These are phyloP conservation scores for Pachypanchax playfairii DNA, from an alignment of 2,113 vertebrate species.

Conservation along the genomic window DNA sequence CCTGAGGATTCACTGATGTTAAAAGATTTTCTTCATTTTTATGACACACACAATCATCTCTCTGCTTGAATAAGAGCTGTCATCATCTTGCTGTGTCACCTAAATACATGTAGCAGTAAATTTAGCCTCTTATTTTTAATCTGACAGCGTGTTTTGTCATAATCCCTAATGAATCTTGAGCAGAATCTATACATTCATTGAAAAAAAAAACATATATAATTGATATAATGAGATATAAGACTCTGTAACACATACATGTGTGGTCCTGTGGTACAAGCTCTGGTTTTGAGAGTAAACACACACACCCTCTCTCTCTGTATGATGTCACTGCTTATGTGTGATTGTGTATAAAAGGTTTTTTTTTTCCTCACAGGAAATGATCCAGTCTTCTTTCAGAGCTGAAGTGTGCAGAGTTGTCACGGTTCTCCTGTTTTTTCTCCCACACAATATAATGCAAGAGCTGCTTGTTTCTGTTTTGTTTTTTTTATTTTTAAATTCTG, in stretches of 20 bases:
- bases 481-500: neutral
- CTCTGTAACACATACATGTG: conserved; percentile 19
- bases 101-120: neutral
- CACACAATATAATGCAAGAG: neutral
- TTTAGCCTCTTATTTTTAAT: neutral
- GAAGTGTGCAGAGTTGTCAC: conserved; percentile 12
- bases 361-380: conserved; percentile 8
- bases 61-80: neutral
- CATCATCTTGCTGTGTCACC: neutral
- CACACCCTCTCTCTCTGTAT: neutral
- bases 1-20: neutral
- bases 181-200: too few species aligned
- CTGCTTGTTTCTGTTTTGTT: neutral
- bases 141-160: neutral
- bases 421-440: neutral
- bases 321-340: conserved; percentile 19
- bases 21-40: conserved; percentile 5
- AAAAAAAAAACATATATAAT: too few species aligned
- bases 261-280: conserved; percentile 5
- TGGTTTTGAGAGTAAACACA: neutral
- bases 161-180: too few species aligned
- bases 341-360: neutral
- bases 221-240: conserved; percentile 11
- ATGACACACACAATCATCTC: neutral
- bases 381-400: conserved; percentile 5